These are phyloP conservation scores for Catocala fraxini DNA, from an alignment of 2,888 invertebrate genomes.

Conservation along the genomic window DNA sequence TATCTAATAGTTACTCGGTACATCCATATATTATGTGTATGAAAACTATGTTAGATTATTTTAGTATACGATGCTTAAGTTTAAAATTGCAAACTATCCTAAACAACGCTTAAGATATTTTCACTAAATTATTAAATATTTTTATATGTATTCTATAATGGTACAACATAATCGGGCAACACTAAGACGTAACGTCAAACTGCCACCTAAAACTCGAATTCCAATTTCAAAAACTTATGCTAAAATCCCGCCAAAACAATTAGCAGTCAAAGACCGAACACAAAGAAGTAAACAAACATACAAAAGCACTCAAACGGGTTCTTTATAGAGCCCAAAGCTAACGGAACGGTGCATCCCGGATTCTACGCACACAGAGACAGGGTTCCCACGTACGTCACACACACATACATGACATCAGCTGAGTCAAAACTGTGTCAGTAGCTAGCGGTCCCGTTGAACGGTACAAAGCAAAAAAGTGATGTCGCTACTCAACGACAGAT, in stretches of 20 bases:
- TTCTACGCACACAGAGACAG: conserved; percentile 62
- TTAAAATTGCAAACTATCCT: no score
- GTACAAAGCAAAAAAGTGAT: conserved; percentile 63
- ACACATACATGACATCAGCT: conserved; percentile 72
- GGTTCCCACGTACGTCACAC: conserved; percentile 58
- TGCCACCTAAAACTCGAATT: neutral
- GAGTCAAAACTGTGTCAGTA: conserved; percentile 82
- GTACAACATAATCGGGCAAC: neutral
- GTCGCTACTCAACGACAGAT: conserved; percentile 75
- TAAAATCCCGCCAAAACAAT: conserved; percentile 31
- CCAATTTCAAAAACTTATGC: conserved; percentile 6
- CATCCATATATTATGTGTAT: no score
- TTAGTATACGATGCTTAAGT: no score
- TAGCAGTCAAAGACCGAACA: conserved; percentile 53
- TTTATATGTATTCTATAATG: no score
- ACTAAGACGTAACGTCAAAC: conserved; percentile 3
- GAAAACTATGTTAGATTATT: no score
- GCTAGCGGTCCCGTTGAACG: conserved; percentile 75
- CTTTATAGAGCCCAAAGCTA: conserved; percentile 62
- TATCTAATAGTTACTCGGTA: no score
- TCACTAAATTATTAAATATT: no score
- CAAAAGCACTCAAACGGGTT: conserved; percentile 60
- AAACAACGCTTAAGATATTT: no score
- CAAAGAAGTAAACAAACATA: conserved; percentile 53
- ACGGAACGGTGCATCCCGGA: conserved; percentile 74